Base-by-base conservation (phyloP, 2,888 invertebrate genomes). In the Pammene aurita region DNA sequence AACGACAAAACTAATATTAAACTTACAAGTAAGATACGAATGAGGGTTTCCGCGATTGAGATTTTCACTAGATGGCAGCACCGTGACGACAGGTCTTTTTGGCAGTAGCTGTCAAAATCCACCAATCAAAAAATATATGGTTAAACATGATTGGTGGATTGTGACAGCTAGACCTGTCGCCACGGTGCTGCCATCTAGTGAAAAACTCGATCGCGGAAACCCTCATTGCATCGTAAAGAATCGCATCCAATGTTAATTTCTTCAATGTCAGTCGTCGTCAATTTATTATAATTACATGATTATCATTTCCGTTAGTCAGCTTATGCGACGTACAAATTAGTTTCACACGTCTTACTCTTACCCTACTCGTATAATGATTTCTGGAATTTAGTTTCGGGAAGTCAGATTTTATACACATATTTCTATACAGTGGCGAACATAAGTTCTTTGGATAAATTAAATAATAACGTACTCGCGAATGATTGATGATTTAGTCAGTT, bases 391-490 rank as follows among this genome's bases (percentile, higher is more conserved):
- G 42, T 57, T 44, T 18, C 4, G 44, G 44, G 35, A 46, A 58
- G 57, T 44, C 42, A 41, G 50, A 52, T 44, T 64, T 38, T 11
- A 50, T 18, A 67, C 41, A 56, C 11, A 48, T 35, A 18, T 41
- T 34, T 66, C 50, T 61, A 46, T 48, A 56, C 61, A 41, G 34
- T n/a, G 46, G 35, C n/a, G 57, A 68, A 63, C 42, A 44, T 34
- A 35, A 69, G 66, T 68, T 76, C 73, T 76, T 76, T 75, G 75
- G 76, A 74, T 72, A 72, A 67, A 50, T 70, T n/a, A 54, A 60
- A 54, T 11, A 60, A 56, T 48, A 34, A 35, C n/a, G 50, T 50
- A 13, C 38, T 62, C 48, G 9, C 38, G 14, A 48, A 50, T 41
- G 50, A 62, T 62, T 50, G 18, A 50, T 50, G 61, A 62, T 62